Conservation (phyloP, 2,797 vertebrate genomes). For the Protonibea diacanthus region DNA sequence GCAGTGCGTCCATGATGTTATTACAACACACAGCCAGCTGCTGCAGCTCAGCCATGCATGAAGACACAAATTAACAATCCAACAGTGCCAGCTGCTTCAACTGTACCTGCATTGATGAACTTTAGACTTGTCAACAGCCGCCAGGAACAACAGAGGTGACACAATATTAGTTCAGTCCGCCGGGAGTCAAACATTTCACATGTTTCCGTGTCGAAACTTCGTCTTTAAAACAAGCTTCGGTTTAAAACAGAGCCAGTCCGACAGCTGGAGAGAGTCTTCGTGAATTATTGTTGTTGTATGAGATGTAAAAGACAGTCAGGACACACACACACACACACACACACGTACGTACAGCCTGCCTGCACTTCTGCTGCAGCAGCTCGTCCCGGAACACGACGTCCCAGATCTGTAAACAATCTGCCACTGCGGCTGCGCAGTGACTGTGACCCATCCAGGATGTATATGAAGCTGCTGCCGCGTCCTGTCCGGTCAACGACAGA, state of each 20-base stretch:
- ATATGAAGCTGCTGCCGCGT: not conserved
- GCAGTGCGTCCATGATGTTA: not conserved
- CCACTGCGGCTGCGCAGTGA: rapidly evolving
- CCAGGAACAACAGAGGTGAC: not conserved
- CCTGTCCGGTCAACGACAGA: not conserved
- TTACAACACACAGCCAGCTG: not conserved
- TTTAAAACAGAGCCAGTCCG: not conserved
- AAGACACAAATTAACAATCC: conserved; percentile 9
- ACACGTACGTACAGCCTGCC: not conserved
- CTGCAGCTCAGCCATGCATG: not conserved
- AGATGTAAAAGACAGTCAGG: conserved; percentile 14
- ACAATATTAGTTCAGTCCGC: conserved; percentile 1
- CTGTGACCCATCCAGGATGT: conserved; percentile 21
- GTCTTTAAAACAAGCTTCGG: not conserved
- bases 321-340: not conserved
- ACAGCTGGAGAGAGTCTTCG: not conserved
- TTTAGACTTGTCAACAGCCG: conserved; percentile 55
- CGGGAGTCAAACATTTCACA: not conserved
- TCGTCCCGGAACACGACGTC: not conserved
- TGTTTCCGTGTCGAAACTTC: not conserved
- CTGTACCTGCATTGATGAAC: conserved; percentile 66
- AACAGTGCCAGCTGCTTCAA: conserved; percentile 19
- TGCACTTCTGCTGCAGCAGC: conserved; percentile 41
- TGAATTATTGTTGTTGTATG: conserved; percentile 6
- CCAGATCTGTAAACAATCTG: conserved; percentile 33